These are phyloP conservation scores for Eilema depressum DNA, from an alignment of 2,888 invertebrate genomes.

Conservation along the genomic window DNA sequence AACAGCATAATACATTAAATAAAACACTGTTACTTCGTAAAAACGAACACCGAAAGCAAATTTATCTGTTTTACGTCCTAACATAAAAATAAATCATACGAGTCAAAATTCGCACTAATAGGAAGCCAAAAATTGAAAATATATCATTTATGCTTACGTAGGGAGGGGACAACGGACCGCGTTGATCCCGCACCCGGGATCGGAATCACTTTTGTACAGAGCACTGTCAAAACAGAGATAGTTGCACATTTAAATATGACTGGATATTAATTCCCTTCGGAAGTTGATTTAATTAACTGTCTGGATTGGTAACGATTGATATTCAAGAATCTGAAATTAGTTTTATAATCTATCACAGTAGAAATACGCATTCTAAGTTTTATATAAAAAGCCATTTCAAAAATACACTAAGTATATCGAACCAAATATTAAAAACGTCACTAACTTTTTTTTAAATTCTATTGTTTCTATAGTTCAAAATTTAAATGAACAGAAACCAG, in stretches of 20 bases:
- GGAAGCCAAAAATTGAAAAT: slow-evolving; percentile 83
- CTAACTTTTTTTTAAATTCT: background rate
- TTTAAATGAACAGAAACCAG: background rate
- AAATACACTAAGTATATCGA: background rate
- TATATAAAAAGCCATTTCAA: background rate
- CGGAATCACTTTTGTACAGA: slow-evolving; percentile 69
- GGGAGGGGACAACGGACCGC: slow-evolving; percentile 64
- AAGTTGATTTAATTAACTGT: slow-evolving; percentile 60
- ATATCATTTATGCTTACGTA: slow-evolving; percentile 74
- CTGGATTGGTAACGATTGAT: slow-evolving; percentile 32
- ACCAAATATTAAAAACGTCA: background rate
- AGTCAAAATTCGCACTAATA: slow-evolving; percentile 71
- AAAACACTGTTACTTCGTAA: slow-evolving; percentile 16
- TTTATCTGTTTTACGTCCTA: slow-evolving; percentile 35
- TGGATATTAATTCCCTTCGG: slow-evolving; percentile 63
- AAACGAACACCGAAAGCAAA: slow-evolving; percentile 25
- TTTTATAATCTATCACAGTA: background rate
- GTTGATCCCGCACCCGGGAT: slow-evolving; percentile 65
- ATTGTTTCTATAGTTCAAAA: background rate
- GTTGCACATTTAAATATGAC: slow-evolving; percentile 60
- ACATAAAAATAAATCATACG: slow-evolving; percentile 70
- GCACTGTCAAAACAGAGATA: slow-evolving; percentile 81
- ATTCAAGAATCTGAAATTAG: slow-evolving; percentile 23
- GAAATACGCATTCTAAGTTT: background rate
- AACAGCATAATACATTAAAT: background rate